Base-by-base conservation (phyloP, 2,888 invertebrate species). In the Nymphalis urticae region DNA sequence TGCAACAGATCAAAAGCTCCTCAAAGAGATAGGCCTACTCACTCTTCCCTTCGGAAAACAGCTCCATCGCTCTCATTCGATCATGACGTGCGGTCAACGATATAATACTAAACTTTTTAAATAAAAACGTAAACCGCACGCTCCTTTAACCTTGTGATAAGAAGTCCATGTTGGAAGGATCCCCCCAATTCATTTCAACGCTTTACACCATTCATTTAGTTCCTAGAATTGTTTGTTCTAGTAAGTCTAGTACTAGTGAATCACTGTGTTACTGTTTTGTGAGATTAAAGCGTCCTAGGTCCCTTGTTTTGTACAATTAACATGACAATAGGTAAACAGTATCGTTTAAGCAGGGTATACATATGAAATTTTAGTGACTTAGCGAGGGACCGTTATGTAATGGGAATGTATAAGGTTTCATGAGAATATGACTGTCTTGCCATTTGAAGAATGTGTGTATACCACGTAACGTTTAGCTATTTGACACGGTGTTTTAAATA, bases 1-100 rank as follows among this genome's bases (percentile, higher is more conserved):
- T 93, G 21, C 92, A 93, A 80, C 92, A 93, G 80, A 92, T 93
- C 77, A 93, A 93, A 77, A 93, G 92, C 79, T 91, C 92, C 48
- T 90, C 92, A 53, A 92, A 92, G 75, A 93, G 92, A 93, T 93
- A 89, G 81, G 78, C 61, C 53, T 16, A 64, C 64, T 48, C 64
- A 48, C 17, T 66, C 63, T 19, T 42, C 10, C 64, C 27, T 21
- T 36, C 60, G 61, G 48, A 61, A 51, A 64, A 47, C 50, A 66
- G 54, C 65, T 67, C 42, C 54, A 48, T 64, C 59, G 71, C 66
- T 66, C 71, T 69, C 69, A 69, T 58, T 71, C 64, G 61, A 56
- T 69, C 54, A 56, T 56, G 54, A 56, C 54, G 59, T 69, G 62
- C 62, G 66, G 64, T 62, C 64, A 56, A 50, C 71, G 69, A 63